Conservation (phyloP, 2,113 vertebrate species). For the Talpa occidentalis region DNA sequence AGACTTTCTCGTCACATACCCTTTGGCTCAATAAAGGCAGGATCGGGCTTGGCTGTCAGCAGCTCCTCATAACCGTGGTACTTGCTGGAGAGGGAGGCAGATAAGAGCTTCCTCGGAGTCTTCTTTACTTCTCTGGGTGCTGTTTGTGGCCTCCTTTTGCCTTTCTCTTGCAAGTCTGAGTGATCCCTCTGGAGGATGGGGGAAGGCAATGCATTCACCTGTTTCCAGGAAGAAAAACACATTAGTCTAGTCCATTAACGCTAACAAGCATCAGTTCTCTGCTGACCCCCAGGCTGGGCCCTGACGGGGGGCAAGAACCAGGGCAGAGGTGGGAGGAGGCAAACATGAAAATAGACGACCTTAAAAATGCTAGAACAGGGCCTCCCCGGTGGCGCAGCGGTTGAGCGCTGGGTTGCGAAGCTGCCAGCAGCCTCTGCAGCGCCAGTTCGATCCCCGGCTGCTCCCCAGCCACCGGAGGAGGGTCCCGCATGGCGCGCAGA, state of each 20-base stretch:
- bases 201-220: conserved; percentile 70
- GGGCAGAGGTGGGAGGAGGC: background rate
- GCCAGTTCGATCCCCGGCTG: no score
- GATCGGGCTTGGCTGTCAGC: conserved; percentile 79
- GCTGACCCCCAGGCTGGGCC: background rate
- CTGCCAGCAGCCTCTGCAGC: no score
- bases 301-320: background rate
- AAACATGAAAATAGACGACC: background rate
- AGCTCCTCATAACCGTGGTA: conserved; percentile 84
- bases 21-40: conserved; percentile 79
- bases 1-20: conserved; percentile 82
- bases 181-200: background rate
- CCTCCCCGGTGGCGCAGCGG: no score
- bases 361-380: background rate
- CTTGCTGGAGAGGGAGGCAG: conserved; percentile 56
- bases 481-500: no score
- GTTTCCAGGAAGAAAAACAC: conserved; percentile 26
- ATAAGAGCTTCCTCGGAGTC: background rate
- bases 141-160: background rate
- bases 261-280: background rate
- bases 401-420: no score
- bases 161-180: conserved; percentile 21
- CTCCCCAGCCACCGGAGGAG: no score
- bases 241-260: background rate
- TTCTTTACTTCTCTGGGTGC: conserved; percentile 49